Percentiles rank a stretch among this genome's conserved stretches.
Conservation (phyloP, 1,140 invertebrate species). For the Mamestra configurata region DNA sequence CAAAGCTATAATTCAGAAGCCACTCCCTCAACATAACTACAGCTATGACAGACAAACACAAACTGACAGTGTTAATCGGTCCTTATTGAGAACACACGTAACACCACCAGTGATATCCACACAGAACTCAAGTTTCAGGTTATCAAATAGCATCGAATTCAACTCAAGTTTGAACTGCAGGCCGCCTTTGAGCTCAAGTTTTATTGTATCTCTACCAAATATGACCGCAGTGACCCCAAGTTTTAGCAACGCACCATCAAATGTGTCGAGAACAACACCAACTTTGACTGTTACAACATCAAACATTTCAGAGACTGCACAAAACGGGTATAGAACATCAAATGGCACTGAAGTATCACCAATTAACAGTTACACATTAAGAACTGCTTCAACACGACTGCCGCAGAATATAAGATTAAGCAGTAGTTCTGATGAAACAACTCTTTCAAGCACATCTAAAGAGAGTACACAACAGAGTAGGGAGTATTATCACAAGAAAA, state of each 20-base stretch:
- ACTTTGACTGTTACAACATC: background rate
- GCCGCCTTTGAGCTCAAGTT: background rate
- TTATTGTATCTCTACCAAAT: background rate
- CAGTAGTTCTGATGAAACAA: slow-evolving; percentile 6
- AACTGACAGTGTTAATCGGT: slow-evolving; percentile 20
- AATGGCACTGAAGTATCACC: slow-evolving; percentile 18
- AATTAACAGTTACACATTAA: background rate
- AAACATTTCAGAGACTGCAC: background rate
- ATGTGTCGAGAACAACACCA: background rate
- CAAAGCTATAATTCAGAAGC: slow-evolving; percentile 68
- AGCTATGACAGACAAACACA: background rate
- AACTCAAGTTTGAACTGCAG: background rate
- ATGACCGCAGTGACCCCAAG: background rate
- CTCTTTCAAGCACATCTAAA: background rate
- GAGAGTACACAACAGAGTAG: slow-evolving; percentile 39
- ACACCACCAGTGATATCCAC: background rate
- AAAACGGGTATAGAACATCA: background rate
- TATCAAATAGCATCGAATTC: background rate
- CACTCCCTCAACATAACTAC: slow-evolving; percentile 6
- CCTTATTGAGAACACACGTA: background rate
- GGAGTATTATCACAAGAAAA: slow-evolving; percentile 69
- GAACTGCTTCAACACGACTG: background rate
- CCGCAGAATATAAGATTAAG: background rate
- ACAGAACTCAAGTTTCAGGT: background rate
- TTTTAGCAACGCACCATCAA: background rate